Conservation (phyloP, 2,113 vertebrate species). For the Varanus komodoensis region DNA sequence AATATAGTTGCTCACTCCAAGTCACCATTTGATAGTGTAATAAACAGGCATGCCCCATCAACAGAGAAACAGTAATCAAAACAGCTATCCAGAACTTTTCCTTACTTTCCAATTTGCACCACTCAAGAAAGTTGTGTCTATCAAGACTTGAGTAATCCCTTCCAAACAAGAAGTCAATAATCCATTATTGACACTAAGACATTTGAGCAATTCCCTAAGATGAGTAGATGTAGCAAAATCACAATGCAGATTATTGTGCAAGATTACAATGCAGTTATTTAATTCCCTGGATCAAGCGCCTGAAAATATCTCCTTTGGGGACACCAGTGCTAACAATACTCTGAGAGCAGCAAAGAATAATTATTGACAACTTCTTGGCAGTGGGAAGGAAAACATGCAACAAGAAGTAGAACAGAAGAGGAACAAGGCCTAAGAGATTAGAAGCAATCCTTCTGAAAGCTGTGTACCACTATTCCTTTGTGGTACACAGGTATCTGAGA, state of each 20-base stretch:
- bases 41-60: background rate
- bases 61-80: background rate
- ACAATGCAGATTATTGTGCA: too few species aligned
- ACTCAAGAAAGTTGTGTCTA: background rate
- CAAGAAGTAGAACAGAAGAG: too few species aligned
- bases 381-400: background rate
- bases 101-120: background rate
- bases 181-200: background rate
- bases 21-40: background rate
- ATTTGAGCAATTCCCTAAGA: background rate
- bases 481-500: too few species aligned
- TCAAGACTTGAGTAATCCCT: background rate
- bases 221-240: background rate
- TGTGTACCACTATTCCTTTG: too few species aligned
- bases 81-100: background rate
- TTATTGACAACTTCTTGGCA: background rate
- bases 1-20: background rate
- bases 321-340: background rate
- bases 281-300: background rate
- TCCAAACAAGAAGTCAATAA: background rate
- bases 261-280: background rate
- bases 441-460: too few species aligned
- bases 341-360: background rate
- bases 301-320: background rate
- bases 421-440: too few species aligned